These are phyloP conservation scores for Clarias magur DNA, from an alignment of 2,113 vertebrate genomes.

Conservation along the genomic window DNA sequence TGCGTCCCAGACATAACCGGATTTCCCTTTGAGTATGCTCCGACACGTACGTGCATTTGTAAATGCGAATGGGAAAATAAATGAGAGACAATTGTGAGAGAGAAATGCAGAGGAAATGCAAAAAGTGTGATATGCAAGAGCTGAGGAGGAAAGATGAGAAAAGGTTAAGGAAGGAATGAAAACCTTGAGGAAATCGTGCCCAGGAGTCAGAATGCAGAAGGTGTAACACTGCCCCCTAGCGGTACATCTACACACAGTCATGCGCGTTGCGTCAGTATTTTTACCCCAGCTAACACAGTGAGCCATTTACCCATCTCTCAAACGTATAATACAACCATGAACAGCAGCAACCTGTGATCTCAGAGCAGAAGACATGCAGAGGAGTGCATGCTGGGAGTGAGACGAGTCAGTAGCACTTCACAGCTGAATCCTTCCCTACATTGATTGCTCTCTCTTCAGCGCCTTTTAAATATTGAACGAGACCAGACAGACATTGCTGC, in stretches of 20 bases:
- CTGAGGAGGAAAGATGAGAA: neutral
- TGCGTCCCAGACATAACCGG: neutral
- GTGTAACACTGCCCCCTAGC: conserved; percentile 23
- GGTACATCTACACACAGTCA: neutral
- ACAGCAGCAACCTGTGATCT: neutral
- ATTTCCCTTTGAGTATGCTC: neutral
- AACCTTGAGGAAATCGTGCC: neutral
- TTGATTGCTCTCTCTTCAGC: neutral
- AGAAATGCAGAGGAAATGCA: neutral
- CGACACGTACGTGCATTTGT: neutral
- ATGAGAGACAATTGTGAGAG: neutral
- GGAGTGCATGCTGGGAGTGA: conserved; percentile 11
- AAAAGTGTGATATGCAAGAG: neutral
- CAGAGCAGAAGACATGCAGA: neutral
- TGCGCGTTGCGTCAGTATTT: neutral
- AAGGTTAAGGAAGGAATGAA: neutral
- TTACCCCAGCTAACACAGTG: neutral
- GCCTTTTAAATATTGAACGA: neutral
- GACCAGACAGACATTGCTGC: neutral
- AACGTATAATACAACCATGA: neutral
- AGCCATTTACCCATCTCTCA: neutral
- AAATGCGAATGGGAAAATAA: neutral
- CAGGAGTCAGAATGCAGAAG: neutral
- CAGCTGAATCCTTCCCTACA: neutral
- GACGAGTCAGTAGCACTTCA: neutral